Conservation (phyloP, 2,888 invertebrate genomes). For the Drosophila maculinotata region DNA sequence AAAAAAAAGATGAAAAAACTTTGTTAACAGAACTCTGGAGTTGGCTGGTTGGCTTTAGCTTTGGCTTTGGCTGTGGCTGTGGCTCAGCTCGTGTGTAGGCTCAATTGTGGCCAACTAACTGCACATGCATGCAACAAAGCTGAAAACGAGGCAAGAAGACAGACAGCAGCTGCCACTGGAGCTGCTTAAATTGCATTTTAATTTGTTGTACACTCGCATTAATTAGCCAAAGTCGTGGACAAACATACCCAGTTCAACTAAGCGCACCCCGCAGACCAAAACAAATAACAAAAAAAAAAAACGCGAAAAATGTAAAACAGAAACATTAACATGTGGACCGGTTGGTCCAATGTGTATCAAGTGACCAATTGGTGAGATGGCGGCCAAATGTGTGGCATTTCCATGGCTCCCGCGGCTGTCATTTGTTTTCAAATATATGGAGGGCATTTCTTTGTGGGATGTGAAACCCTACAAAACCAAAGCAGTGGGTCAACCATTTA, state of each 20-base stretch:
- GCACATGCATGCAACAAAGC: constrained; percentile 24
- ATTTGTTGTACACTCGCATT: constrained; percentile 65
- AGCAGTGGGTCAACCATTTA: constrained; percentile 43
- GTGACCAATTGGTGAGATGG: constrained; percentile 69
- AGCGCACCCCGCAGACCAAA: constrained; percentile 35
- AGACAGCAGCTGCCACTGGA: constrained; percentile 18
- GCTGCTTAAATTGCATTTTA: constrained; percentile 68
- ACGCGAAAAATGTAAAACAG: constrained; percentile 4
- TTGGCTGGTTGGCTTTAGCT: constrained; percentile 22
- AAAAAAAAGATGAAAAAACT: constrained; percentile 54
- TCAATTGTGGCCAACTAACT: constrained; percentile 30
- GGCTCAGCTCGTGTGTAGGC: constrained; percentile 43
- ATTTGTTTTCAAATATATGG: constrained; percentile 60
- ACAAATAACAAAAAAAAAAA: constrained; percentile 18
- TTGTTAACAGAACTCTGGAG: constrained; percentile 62
- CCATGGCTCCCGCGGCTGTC: constrained; percentile 75
- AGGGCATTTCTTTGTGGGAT: constrained; percentile 29
- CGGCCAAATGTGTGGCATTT: constrained; percentile 60
- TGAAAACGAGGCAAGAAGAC: constrained; percentile 28
- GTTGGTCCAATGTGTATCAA: constrained; percentile 66
- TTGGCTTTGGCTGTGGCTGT: constrained; percentile 18
- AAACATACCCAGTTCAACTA: constrained; percentile 19
- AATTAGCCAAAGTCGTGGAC: constrained; percentile 62
- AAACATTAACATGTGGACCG: constrained; percentile 33
- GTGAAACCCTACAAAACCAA: constrained; percentile 57